Conservation (phyloP, 2,888 invertebrate genomes). For the Criorhina ranunculi region DNA sequence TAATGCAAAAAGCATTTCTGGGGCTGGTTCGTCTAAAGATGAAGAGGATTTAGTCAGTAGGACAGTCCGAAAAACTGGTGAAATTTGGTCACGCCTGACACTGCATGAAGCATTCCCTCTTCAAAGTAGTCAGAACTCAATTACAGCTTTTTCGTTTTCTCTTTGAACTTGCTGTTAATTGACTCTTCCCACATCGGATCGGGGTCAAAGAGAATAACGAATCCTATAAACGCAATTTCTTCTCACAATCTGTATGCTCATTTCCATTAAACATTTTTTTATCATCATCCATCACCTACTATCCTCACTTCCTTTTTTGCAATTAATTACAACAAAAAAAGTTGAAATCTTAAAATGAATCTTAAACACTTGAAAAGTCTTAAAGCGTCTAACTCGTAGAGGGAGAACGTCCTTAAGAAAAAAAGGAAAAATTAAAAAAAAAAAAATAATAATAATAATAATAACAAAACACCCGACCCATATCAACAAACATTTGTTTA, state of each 20-base stretch:
- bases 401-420: slow-evolving; percentile 3
- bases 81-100: too few relatives aligned
- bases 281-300: background rate
- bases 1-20: too few relatives aligned
- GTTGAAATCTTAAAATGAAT: slow-evolving; percentile 6
- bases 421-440: background rate
- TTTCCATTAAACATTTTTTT: background rate
- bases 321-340: slow-evolving; percentile 17
- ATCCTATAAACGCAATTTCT: background rate
- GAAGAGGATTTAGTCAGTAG: too few relatives aligned
- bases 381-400: slow-evolving; percentile 2
- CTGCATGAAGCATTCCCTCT: too few relatives aligned
- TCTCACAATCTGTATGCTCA: background rate
- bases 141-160: too few relatives aligned
- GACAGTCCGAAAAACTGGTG: too few relatives aligned
- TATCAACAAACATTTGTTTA: slow-evolving; percentile 39
- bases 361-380: slow-evolving; percentile 24
- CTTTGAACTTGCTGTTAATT: too few relatives aligned
- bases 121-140: too few relatives aligned
- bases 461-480: background rate
- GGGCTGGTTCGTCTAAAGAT: too few relatives aligned
- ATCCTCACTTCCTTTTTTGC: background rate
- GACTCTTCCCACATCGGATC: too few relatives aligned
- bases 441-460: too few relatives aligned
- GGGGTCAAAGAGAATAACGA: background rate